Base-by-base conservation (phyloP, 2,888 invertebrate genomes). In the Camponotus fellah region DNA sequence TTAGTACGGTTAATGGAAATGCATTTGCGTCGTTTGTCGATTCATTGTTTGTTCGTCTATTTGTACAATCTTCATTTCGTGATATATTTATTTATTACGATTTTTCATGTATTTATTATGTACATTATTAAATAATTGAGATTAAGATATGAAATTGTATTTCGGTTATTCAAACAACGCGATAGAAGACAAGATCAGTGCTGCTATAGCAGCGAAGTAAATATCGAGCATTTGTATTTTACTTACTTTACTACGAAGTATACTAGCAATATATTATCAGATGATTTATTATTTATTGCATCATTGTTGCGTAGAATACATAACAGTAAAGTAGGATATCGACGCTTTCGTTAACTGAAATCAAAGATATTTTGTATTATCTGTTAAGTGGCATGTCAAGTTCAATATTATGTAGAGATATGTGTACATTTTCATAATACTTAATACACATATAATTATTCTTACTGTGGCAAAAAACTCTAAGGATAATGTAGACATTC, bases 11-110 rank as follows among this genome's bases (percentile, higher is more conserved):
- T 74, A 74, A 74, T 74, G 74, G 74, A 62, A 74, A 62, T 60
- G 12, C 40, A 74, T 74, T 74, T 46, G 74, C 37, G 21, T 37
- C 32, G 74, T 74, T 60, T 60, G 74, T 60, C 60, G 74, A 74
- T 14, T 60, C 43, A 32, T 34, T 74, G 74, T 74, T 62, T 62
- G 60, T 32, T 8, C 3, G n/a, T 32, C 43, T 32, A 26, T 12
- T 26, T 6, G 43, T 14, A 8, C n/a, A 14, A 46, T 62, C 26
- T 74, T 62, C 26, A 40, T 74, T 12, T 21, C 14, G 62, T 40
- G 3, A 10, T 6, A 58, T 58, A 58, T 58, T 58, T 56, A 10
- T 56, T 17, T 58, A 21, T 58, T 12, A 21, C 12, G n/a, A 53
- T n/a, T 53, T n/a, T 49, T 46, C 17, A 49, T 49, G 17, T 49